A percentile compares a stretch with the other conserved stretches of the same genome.
These are phyloP conservation scores for Erynnis tages DNA, from an alignment of 2,888 invertebrate genomes.

Conservation along the genomic window DNA sequence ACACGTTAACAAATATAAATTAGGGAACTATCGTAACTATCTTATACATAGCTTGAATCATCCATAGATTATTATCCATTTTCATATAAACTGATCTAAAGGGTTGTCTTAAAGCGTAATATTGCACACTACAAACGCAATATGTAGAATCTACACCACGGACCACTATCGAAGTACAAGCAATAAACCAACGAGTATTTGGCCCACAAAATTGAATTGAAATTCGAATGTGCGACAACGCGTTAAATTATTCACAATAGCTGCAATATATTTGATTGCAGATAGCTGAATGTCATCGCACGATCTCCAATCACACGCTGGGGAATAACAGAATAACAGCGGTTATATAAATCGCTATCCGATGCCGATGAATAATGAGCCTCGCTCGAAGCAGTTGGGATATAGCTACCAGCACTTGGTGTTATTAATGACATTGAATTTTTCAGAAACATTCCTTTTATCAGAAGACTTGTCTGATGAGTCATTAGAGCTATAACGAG, in stretches of 20 bases:
- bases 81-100: too few species aligned
- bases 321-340: slow-evolving; percentile 8
- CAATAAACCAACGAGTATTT: background rate
- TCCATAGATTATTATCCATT: too few species aligned
- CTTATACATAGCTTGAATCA: too few species aligned
- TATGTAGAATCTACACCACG: too few species aligned
- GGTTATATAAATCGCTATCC: background rate
- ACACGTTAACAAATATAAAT: too few species aligned
- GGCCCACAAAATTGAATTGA: slow-evolving; percentile 9
- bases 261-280: slow-evolving; percentile 33
- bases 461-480: too few species aligned
- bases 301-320: slow-evolving; percentile 7
- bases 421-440: too few species aligned
- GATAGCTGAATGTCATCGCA: slow-evolving; percentile 26
- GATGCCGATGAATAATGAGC: background rate
- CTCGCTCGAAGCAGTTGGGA: background rate
- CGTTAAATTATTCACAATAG: slow-evolving; percentile 26
- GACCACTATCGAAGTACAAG: background rate
- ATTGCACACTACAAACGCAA: too few species aligned
- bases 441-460: background rate
- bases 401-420: too few species aligned
- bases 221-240: slow-evolving; percentile 14
- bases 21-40: too few species aligned
- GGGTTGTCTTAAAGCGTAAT: too few species aligned
- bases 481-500: too few species aligned